These are phyloP conservation scores for Meandrina meandrites DNA, from an alignment of 92 coral and sea anemone species.

Conservation along the genomic window DNA sequence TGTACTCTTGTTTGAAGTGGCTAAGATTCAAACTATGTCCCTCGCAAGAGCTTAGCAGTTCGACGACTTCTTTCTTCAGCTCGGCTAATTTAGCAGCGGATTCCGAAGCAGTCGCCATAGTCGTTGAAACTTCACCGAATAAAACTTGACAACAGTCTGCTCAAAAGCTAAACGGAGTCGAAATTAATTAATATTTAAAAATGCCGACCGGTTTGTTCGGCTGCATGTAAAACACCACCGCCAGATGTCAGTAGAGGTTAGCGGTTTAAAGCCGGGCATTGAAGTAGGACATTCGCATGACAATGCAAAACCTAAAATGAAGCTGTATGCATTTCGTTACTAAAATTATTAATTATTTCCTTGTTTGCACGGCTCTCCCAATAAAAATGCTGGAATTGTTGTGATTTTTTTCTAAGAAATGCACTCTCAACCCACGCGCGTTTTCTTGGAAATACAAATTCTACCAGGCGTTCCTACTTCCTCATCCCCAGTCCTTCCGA, in stretches of 20 bases:
- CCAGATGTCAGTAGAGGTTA: too few relatives aligned
- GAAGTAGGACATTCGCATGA: background rate
- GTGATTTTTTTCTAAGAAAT: background rate
- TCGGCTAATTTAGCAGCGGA: background rate
- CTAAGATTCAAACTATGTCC: conserved; percentile 21
- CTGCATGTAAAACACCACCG: background rate
- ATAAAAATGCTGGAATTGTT: background rate
- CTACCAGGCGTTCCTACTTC: conserved; percentile 20
- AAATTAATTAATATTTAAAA: background rate
- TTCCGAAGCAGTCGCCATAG: conserved; percentile 12
- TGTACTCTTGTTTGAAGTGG: background rate
- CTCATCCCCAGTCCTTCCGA: background rate
- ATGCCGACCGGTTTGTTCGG: background rate
- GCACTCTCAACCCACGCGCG: background rate
- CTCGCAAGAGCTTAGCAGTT: background rate
- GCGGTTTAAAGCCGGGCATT: too few relatives aligned
- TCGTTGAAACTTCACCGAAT: background rate
- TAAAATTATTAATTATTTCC: background rate
- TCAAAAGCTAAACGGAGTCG: background rate
- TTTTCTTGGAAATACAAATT: conserved; percentile 4
- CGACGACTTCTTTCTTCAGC: conserved; percentile 10
- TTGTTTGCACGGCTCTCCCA: background rate
- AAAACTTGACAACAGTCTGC: background rate
- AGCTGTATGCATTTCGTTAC: background rate
- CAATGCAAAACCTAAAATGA: background rate